Evolutionary conservation across 2,797 vertebrate genomes (phyloP), one percentile per base, ranked within the genome.

Genomic region (Pangasius larnaudii): DNA sequence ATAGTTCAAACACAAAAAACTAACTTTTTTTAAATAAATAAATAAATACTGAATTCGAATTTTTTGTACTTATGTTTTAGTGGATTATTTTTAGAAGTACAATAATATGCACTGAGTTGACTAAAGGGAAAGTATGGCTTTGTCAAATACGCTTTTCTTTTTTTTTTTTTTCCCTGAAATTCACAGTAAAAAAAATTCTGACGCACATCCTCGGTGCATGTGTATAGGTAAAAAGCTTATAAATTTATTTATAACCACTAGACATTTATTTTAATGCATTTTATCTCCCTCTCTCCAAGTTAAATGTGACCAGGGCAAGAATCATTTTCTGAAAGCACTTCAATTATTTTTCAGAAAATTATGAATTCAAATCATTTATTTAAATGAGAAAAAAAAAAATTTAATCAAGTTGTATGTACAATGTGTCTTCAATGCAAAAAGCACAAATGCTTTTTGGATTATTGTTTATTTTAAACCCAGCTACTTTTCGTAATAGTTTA

Each of bases 41-140:
- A 91, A 78, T 89, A 85, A 91, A 49, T 58, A n/a, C 27, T 74
- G 14, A 59, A 46, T 88, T 89, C 88, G 91, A 92, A 95, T 95
- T 95, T 94, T 95, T 94, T 94, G 91, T 95, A 93, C 95, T 94
- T 95, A 93, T 96, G 95, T 95, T 94, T 93, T 95, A 96, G 95
- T 94, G 94, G 93, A 93, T 94, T 94, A 92, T 95, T 94, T 89
- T 79, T 93, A 94, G 93, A 95, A 93, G 91, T 93, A 95, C 94
- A 95, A 95, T 97, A 96, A 95, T 96, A 97, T 98, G 98, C 98
- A 98, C 97, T 99, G 97, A 98, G 94, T 93, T 97, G 95, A 96
- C 93, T 96, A 98, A 98, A 98, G 97, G 97, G 97, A 98, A 97
- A 94, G 93, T 94, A 95, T 94, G 93, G 93, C 94, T 63, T 19